Base-by-base conservation (phyloP, 2,888 invertebrate genomes). In the Tillus elongatus region DNA sequence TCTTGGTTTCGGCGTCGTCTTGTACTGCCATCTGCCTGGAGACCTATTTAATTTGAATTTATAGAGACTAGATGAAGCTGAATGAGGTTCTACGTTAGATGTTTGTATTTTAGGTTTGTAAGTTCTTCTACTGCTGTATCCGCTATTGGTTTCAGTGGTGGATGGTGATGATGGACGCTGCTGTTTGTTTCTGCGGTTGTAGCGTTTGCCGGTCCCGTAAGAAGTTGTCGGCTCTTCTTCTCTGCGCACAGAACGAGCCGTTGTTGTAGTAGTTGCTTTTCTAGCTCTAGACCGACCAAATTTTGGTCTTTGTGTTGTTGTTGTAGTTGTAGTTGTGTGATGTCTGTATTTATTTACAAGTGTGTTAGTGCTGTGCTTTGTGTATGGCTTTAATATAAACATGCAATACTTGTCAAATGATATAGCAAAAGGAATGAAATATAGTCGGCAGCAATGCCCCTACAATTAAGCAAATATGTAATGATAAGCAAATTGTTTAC, bases 1-100 rank as follows among this genome's bases (percentile, higher is more conserved):
- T 60, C 87, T 75, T 2, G 90, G 89, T 61, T 88, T 90, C 0
- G 88, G 81, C 13, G 88, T 84, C 6, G 89, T 87, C 67, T 88
- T 89, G 64, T 89, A 90, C 52, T 88, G 86, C 90, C 90, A 90
- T 49, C 90, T 77, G 35, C 89, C 88, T 32, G 82, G 85, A 9
- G 86, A 73, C 30, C 88, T 73, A 56, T 86, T 84, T 29, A 89
- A 66, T 61, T 88, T 89, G 53, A 87, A 81, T 65, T 86, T 85
- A 57, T 83, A 84, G 40, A 83, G 67, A 46, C 79, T 78, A 26
- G 77, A 75, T 3, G 77, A 70, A 13, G 70, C 60, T 35, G 67
- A 53, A 30, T 69, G 64, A 30, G 70, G 64, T 47, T 79, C 79
- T 2, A 72, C 69, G 44, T 73, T 58, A 15, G 61, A 53, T 6